Conservation (phyloP, 2,888 invertebrate species). For the Argyresthia goedartella region DNA sequence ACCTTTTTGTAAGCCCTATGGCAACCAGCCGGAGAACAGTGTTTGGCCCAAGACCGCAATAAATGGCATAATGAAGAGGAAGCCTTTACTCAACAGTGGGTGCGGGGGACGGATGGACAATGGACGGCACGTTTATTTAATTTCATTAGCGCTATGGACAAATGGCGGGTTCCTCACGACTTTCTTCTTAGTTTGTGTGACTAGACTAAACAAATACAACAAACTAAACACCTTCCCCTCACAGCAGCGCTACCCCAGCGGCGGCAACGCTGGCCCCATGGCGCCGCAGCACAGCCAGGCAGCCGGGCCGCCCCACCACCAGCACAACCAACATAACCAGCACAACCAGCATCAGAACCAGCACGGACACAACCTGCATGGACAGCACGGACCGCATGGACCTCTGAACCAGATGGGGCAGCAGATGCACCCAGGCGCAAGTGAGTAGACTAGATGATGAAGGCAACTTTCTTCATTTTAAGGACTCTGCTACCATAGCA, state of each 20-base stretch:
- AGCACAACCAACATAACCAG: constrained; percentile 27
- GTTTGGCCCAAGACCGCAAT: no score
- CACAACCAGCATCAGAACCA: constrained; percentile 22
- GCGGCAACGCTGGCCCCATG: constrained; percentile 15
- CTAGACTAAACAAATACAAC: no score
- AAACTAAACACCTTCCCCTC: background rate
- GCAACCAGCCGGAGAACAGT: no score
- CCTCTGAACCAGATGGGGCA: constrained; percentile 31
- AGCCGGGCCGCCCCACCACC: constrained; percentile 25
- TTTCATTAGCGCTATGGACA: no score
- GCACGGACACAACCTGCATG: constrained; percentile 29
- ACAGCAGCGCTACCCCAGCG: constrained; percentile 18
- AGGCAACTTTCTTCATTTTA: background rate
- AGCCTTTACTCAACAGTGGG: no score
- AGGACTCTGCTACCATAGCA: background rate
- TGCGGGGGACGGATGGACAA: no score
- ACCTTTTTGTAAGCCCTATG: no score
- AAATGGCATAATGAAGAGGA: no score
- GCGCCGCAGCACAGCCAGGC: constrained; percentile 21
- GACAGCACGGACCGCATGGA: constrained; percentile 37
- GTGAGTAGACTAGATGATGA: background rate
- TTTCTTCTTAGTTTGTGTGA: no score
- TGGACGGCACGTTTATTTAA: no score
- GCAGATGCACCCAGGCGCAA: constrained; percentile 20
- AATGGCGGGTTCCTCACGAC: no score